A percentile compares a stretch with the other conserved stretches of the same genome.
Conservation (phyloP, 30 jellyfish, hydroid and myxozoan species). For the Hydra vulgaris region DNA sequence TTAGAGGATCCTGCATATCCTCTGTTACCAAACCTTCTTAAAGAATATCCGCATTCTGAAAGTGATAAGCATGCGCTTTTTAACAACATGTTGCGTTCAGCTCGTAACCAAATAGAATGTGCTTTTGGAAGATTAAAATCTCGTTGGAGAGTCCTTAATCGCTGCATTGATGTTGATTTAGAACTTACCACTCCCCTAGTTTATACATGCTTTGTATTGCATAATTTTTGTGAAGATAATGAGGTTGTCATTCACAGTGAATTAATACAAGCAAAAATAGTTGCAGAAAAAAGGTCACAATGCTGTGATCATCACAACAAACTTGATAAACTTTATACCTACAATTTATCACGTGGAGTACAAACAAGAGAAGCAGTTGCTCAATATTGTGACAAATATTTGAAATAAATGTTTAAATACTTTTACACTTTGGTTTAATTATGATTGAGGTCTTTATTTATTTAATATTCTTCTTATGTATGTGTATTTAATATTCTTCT, state of each 20-base stretch:
- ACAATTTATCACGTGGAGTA: conserved; percentile 13
- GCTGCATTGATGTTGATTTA: conserved; percentile 28
- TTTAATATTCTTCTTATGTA: not conserved
- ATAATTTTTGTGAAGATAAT: conserved; percentile 40
- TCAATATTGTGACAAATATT: not conserved
- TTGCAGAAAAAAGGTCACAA: conserved; percentile 10
- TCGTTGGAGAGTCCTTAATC: conserved; percentile 30
- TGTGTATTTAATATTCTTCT: not conserved
- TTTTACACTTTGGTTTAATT: not conserved
- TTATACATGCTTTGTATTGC: conserved; percentile 48
- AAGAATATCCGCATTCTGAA: conserved; percentile 11
- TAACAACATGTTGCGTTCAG: conserved; percentile 37
- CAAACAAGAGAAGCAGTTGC: conserved; percentile 11
- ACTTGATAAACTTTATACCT: conserved; percentile 5
- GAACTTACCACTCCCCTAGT: conserved; percentile 26
- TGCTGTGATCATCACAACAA: conserved; percentile 22
- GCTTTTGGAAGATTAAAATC: conserved; percentile 57
- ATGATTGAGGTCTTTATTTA: not conserved
- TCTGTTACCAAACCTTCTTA: conserved; percentile 39
- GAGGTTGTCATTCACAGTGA: conserved; percentile 14
- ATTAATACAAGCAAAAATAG: conserved; percentile 7
- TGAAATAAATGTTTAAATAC: not conserved
- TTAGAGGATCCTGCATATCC: conserved; percentile 78
- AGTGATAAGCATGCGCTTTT: conserved; percentile 36
- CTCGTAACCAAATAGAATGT: conserved; percentile 43